Evolutionary conservation across 2,888 invertebrate species (phyloP).

Genomic region (Pseudeuparius sepicola): DNA sequence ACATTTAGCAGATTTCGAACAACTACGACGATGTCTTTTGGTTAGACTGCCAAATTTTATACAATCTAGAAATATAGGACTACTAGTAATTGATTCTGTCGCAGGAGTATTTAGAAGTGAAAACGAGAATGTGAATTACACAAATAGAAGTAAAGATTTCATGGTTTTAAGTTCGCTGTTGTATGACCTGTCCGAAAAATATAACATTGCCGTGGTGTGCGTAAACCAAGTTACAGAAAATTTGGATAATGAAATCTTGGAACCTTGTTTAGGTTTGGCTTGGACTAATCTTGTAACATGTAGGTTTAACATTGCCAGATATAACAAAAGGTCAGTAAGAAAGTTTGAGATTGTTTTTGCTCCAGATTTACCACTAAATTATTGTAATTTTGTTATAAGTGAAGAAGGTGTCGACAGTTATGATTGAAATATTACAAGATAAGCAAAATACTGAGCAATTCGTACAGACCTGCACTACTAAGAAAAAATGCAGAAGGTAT

Average conservation of each 20-base stretch:
- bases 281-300: slow-evolving; percentile 58
- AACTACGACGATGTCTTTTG: slow-evolving; percentile 45
- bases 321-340: slow-evolving; percentile 30
- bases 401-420: no score
- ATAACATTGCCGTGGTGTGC: slow-evolving; percentile 52
- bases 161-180: slow-evolving; percentile 47
- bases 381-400: slow-evolving; percentile 43
- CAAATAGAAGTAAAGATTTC: slow-evolving; percentile 46
- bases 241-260: slow-evolving; percentile 30
- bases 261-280: slow-evolving; percentile 53
- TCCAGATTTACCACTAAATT: slow-evolving; percentile 44
- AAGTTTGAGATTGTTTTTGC: slow-evolving; percentile 48
- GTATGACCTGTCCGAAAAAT: slow-evolving; percentile 43
- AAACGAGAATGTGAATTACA: slow-evolving; percentile 39
- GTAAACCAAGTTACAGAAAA: slow-evolving; percentile 58
- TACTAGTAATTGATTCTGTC: slow-evolving; percentile 64
- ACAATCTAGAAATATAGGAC: slow-evolving; percentile 34
- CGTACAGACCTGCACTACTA: no score
- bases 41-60: slow-evolving; percentile 47
- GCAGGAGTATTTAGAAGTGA: slow-evolving; percentile 57
- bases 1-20: slow-evolving; percentile 50
- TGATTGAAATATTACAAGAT: no score
- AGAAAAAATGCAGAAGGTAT: no score
- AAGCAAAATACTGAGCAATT: no score
- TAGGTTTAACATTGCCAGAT: slow-evolving; percentile 43